A percentile compares a stretch with the other conserved stretches of the same genome.
These are phyloP conservation scores for Eulemur rufifrons DNA, from an alignment of 2,113 vertebrate genomes.

Conservation along the genomic window DNA sequence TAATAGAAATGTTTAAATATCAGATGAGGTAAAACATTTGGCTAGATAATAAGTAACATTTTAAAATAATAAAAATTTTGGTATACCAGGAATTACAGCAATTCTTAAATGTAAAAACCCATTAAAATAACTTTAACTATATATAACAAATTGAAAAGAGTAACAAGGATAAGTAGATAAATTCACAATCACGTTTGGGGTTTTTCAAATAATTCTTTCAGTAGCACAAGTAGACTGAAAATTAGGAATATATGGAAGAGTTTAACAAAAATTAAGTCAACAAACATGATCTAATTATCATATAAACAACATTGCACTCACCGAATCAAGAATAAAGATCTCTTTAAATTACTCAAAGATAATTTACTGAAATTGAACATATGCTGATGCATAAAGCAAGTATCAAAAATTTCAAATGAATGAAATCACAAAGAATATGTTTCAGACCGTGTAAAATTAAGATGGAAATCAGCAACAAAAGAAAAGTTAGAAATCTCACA, in stretches of 20 bases:
- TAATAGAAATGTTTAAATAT: background rate
- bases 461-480: background rate
- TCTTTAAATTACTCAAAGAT: slow-evolving; percentile 54
- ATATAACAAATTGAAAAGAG: background rate
- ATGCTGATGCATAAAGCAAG: slow-evolving; percentile 37
- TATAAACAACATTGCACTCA: slow-evolving; percentile 47
- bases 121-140: background rate
- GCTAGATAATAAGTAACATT: background rate
- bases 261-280: slow-evolving; percentile 45
- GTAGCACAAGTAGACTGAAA: background rate
- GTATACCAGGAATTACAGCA: background rate
- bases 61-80: background rate
- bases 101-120: background rate
- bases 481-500: background rate
- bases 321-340: slow-evolving; percentile 52
- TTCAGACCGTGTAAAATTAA: background rate
- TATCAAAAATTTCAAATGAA: slow-evolving; percentile 30
- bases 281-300: slow-evolving; percentile 65
- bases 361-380: slow-evolving; percentile 69
- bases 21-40: background rate
- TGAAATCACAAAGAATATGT: background rate
- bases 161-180: background rate
- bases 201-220: slow-evolving; percentile 27
- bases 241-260: background rate
- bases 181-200: background rate